These are phyloP conservation scores for Clinocottus analis DNA, from an alignment of 2,113 vertebrate species.

Conservation along the genomic window DNA sequence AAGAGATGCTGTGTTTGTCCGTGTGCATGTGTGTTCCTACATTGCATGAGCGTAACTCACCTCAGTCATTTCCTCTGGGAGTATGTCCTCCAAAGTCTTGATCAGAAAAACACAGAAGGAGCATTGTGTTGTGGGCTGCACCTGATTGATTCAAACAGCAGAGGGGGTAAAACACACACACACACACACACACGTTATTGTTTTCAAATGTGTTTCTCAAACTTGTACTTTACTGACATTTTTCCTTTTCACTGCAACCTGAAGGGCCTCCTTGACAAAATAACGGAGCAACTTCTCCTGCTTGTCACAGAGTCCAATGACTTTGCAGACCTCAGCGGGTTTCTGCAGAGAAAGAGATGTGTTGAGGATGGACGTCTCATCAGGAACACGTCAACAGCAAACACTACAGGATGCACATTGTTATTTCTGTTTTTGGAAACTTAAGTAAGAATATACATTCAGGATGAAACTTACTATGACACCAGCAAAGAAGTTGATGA, in stretches of 20 bases:
- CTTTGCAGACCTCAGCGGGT: slow-evolving; percentile 78
- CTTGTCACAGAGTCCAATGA: slow-evolving; percentile 78
- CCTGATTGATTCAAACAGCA: slow-evolving; percentile 50
- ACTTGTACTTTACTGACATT: slow-evolving; percentile 48
- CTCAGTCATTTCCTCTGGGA: slow-evolving; percentile 78
- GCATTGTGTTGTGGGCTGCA: slow-evolving; percentile 50
- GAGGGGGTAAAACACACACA: not conserved
- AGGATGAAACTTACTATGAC: slow-evolving; percentile 73
- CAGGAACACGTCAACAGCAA: not conserved
- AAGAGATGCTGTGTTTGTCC: slow-evolving; percentile 2
- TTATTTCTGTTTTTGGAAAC: not conserved
- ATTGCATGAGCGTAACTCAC: slow-evolving; percentile 41
- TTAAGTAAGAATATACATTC: not conserved
- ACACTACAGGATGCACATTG: not conserved
- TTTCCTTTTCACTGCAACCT: slow-evolving; percentile 22
- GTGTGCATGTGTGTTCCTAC: not conserved
- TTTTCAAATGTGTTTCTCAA: not conserved
- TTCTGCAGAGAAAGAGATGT: slow-evolving; percentile 66
- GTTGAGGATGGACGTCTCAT: not conserved
- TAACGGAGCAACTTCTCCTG: slow-evolving; percentile 44
- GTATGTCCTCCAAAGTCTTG: slow-evolving; percentile 69
- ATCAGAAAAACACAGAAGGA: slow-evolving; percentile 74
- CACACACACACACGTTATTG: not conserved
- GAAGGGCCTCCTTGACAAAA: slow-evolving; percentile 55
- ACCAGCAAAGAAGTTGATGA: slow-evolving; percentile 74